phyloP scores from a whole-genome alignment of 2,888 invertebrate genomes.

The Parasteatoda lunata region DNA sequence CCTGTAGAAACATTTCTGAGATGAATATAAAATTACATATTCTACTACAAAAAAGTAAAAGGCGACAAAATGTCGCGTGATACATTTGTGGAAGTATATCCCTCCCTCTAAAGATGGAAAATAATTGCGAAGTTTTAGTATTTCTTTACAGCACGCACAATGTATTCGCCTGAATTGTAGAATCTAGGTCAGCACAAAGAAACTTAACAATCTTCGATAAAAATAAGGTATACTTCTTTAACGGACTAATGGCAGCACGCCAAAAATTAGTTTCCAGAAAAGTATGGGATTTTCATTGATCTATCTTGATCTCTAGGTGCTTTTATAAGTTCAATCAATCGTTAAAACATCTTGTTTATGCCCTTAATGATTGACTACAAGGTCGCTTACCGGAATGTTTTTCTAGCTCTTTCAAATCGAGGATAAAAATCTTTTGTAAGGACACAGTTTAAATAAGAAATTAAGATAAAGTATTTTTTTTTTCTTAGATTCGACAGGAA shows the following conservation, averaged over 20 bases:
- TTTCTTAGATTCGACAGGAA: too few species aligned
- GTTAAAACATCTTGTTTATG: not conserved
- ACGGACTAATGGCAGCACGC: slow-evolving; percentile 4
- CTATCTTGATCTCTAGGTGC: not conserved
- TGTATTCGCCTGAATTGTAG: slow-evolving; percentile 11
- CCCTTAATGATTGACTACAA: not conserved
- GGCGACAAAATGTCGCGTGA: slow-evolving; percentile 22
- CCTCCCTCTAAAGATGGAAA: slow-evolving; percentile 15
- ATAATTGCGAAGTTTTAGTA: slow-evolving; percentile 18
- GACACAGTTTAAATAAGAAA: too few species aligned
- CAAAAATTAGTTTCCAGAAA: slow-evolving; percentile 6
- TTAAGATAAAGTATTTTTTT: too few species aligned
- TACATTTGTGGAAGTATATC: slow-evolving; percentile 15
- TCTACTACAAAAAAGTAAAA: not conserved
- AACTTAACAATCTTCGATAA: slow-evolving; percentile 23
- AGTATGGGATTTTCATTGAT: slow-evolving; percentile 1
- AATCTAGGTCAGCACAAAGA: slow-evolving; percentile 56
- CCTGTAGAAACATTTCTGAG: not conserved
- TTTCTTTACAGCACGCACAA: slow-evolving; percentile 25
- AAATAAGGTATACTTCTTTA: not conserved
- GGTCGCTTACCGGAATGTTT: not conserved
- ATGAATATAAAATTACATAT: not conserved
- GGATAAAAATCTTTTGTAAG: too few species aligned
- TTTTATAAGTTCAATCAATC: not conserved
- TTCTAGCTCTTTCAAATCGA: too few species aligned